A percentile compares a stretch with the other conserved stretches of the same genome.
Evolutionary conservation across 2,888 invertebrate species (phyloP).

Genomic region (Philonicus albiceps): DNA sequence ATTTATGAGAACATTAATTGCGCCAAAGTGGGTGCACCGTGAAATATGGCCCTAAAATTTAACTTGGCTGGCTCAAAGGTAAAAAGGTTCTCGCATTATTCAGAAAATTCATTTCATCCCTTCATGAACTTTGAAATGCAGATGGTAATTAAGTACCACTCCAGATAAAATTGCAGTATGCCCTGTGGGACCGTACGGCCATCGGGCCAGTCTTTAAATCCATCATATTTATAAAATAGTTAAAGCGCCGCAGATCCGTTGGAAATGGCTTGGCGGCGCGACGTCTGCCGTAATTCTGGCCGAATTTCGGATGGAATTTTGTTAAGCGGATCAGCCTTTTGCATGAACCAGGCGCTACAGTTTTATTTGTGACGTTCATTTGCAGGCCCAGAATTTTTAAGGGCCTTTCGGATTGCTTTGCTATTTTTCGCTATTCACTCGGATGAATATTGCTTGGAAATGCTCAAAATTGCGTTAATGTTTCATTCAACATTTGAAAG

Average conservation of each 20-base stretch:
- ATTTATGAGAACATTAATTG: constrained; percentile 40
- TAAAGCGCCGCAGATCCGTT: neutral
- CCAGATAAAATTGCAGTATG: neutral
- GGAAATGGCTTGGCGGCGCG: neutral
- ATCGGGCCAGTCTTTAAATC: neutral
- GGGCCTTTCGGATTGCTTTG: neutral
- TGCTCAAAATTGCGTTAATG: neutral
- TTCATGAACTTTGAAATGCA: constrained; percentile 36
- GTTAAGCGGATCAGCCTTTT: neutral
- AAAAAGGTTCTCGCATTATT: constrained; percentile 28
- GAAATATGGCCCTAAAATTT: constrained; percentile 33
- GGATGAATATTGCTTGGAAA: neutral
- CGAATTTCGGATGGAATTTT: neutral
- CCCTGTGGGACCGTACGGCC: neutral
- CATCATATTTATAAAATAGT: neutral
- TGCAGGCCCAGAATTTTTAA: neutral
- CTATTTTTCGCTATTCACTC: neutral
- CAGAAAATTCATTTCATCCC: constrained; percentile 30
- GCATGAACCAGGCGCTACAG: neutral
- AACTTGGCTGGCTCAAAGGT: constrained; percentile 30
- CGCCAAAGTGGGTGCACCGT: constrained; percentile 35
- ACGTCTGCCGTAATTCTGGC: neutral
- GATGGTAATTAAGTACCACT: constrained; percentile 30
- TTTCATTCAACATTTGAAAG: neutral
- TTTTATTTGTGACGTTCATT: neutral